Base-by-base conservation (phyloP, 2,888 invertebrate species). In the Apoderus coryli region DNA sequence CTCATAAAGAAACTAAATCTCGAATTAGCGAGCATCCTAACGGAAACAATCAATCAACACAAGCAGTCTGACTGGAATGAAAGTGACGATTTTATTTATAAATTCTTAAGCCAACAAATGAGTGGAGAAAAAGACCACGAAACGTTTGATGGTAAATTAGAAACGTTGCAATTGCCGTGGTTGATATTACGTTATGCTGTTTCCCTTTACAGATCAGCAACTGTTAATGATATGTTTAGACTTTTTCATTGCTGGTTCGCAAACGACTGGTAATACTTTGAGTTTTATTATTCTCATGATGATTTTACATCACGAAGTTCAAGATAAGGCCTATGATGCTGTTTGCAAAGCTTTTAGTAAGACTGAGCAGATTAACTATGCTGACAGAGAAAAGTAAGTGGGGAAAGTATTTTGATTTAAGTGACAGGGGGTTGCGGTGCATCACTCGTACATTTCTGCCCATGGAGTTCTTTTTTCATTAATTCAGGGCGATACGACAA, bases 231-330 rank as follows among this genome's bases (percentile, higher is more conserved):
- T 72, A 3, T 67, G 75, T 41, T 46, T 75, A 32, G 78, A 78
- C 49, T 59, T 77, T 25, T 73, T 77, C 42, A 65, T 77, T 43
- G 76, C 72, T 4, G 76, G 76, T 2, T 62, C 67, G 0, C 64
- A 65, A 41, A 76, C 75, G 0, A 76, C 75, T 1, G 67, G 71
- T 34, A 64, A 60, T 19, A 70, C 72, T 0, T 49, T 77, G 10
- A 70, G 72, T 41, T 66, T 74, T 45, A 61, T 67, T 1, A 56
- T 77, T 27, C 56, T 76, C 44, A 60, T 65, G 40, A 65, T 76
- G 61, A 56, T 69, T 10, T 45, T 67, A 14, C 57, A 67, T 35
- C 65, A 65, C 25, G 65, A 72, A 6, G 50, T 75, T 3, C 76
- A 77, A 48, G 45, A 53, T 2, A 63, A 64, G 42, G 54, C 72